Evolutionary conservation across 2,113 vertebrate species (phyloP).

Genomic region (Brachypteracias leptosomus): DNA sequence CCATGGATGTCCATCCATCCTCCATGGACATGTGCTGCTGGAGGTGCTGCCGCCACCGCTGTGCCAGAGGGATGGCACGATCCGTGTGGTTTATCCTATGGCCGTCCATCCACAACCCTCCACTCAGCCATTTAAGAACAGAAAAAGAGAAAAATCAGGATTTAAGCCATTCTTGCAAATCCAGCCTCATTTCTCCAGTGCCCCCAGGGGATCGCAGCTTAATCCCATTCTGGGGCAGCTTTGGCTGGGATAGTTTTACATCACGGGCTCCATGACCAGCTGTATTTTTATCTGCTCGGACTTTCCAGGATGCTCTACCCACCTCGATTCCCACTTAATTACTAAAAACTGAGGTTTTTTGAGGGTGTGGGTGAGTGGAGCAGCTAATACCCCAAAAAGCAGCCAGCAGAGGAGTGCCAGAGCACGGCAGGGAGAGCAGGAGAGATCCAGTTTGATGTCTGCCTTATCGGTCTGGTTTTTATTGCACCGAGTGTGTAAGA

Average conservation of each 20-base stretch:
- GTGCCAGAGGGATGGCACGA: fast-evolving
- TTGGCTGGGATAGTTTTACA: background rate
- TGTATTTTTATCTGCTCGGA: background rate
- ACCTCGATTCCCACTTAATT: background rate
- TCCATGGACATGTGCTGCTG: fast-evolving
- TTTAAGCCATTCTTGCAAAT: background rate
- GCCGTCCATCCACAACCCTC: background rate
- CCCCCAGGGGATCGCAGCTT: background rate
- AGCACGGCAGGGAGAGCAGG: background rate
- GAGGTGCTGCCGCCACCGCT: fast-evolving
- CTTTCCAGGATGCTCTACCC: background rate
- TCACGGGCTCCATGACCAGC: background rate
- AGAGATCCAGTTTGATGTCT: background rate
- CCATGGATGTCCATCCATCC: background rate
- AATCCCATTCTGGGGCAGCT: background rate
- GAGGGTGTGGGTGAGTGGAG: background rate
- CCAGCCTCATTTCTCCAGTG: background rate
- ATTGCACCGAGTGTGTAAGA: background rate
- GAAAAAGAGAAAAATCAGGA: background rate
- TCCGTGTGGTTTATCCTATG: background rate
- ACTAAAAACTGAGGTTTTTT: background rate
- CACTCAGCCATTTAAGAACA: background rate
- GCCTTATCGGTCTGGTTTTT: background rate
- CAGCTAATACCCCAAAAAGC: background rate
- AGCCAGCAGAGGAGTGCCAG: background rate